Base-by-base conservation (phyloP, 1,140 invertebrate species). In the Drosophila busckii region DNA sequence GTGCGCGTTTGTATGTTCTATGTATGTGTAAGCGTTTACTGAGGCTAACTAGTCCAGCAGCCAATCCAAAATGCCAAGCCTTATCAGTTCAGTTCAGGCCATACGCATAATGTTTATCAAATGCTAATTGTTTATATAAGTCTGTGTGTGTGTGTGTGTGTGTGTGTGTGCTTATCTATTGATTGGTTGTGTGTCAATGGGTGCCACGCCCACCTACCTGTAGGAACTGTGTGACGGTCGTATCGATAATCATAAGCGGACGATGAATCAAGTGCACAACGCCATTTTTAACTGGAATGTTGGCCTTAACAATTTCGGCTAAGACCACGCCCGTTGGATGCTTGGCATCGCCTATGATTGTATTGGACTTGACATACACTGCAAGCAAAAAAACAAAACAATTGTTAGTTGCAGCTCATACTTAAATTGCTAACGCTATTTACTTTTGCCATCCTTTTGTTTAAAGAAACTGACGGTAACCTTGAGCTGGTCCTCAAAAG, bases 281-380 rank as follows among this genome's bases (percentile, higher is more conserved):
- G 5, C 96, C 96, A 82, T 97, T 97, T 73, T 92, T 92, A 2
- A 97, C 94, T 0, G 96, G 96, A 62, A 98, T 97, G 87, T 98
- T 97, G n/a, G 93, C 93, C 86, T 93, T 92, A 1, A 96, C 91
- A 48, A 98, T 95, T 86, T 96, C 93, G 2, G 95, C 93, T 10
- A 96, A 71, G 2, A 97, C 95, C 3, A 95, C 94, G 7, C 96
- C 96, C 17, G 91, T 89, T 0, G 91, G 89, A 82, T 96, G 94
- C 46, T 90, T 92, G 1, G 89, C 85, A 71, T 95, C 93, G 5
- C 93, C 93, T n/a, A 93, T 85, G 3, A 94, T 86, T 0, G 95
- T 97, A 84, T 96, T 94, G 16, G 95, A 96, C 78, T 95, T 94
- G 1, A 96, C 94, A 84, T 94, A 96, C 84, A 93, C 95, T 97